A percentile compares a stretch with the other conserved stretches of the same genome.
These are phyloP conservation scores for Chelonus formosanus DNA, from an alignment of 2,888 invertebrate genomes.

Conservation along the genomic window DNA sequence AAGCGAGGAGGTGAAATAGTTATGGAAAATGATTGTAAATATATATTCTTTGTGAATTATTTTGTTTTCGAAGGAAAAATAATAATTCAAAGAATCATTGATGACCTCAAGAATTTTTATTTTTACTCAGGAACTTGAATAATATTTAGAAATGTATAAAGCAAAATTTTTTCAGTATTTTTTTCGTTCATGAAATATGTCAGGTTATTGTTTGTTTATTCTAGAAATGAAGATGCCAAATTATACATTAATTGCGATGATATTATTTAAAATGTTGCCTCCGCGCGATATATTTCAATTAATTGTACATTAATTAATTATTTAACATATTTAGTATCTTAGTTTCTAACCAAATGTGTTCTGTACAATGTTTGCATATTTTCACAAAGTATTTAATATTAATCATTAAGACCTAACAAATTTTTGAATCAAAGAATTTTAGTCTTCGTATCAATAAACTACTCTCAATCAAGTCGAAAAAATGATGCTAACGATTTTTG, in stretches of 20 bases:
- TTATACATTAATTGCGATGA: slow-evolving; percentile 14
- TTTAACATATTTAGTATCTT: slow-evolving; percentile 36
- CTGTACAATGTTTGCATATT: slow-evolving; percentile 38
- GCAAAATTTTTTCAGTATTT: slow-evolving; percentile 4
- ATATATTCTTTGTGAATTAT: slow-evolving; percentile 2
- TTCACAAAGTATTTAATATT: slow-evolving; percentile 32
- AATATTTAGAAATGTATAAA: too few relatives aligned
- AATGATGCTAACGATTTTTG: not conserved
- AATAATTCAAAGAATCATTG: not conserved
- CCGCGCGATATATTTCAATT: not conserved
- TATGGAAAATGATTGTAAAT: slow-evolving; percentile 13
- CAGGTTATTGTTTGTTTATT: slow-evolving; percentile 6
- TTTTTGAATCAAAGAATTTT: slow-evolving; percentile 49
- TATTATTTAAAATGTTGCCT: too few relatives aligned
- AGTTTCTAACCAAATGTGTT: slow-evolving; percentile 56
- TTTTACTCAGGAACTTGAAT: slow-evolving; percentile 18
- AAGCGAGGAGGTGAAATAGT: not conserved
- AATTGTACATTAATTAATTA: slow-evolving; percentile 39
- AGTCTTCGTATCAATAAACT: slow-evolving; percentile 27
- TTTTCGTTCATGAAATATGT: not conserved
- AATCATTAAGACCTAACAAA: slow-evolving; percentile 33
- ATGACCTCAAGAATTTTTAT: slow-evolving; percentile 6
- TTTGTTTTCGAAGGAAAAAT: slow-evolving; percentile 4
- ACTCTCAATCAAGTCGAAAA: slow-evolving; percentile 12
- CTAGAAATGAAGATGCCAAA: slow-evolving; percentile 26